Base-by-base conservation (phyloP, 1,140 invertebrate genomes). In the Nixonia krombeini region DNA sequence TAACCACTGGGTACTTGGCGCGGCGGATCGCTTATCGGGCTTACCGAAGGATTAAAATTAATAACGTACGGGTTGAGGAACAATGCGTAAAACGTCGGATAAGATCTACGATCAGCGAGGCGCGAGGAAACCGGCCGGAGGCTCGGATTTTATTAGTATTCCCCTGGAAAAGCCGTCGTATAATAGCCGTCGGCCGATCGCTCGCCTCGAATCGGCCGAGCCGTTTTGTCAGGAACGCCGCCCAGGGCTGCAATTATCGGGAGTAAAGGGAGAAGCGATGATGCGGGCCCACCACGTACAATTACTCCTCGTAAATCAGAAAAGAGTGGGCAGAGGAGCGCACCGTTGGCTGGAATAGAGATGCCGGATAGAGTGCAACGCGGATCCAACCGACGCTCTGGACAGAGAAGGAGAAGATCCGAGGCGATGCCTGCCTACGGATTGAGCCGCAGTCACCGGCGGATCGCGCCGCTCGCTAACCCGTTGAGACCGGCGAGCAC, bases 231-330 rank as follows among this genome's bases (percentile, higher is more conserved):
- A 44, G 23, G 16, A 44, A 15, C 25, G 23, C 37, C 41, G 28
- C 53, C 64, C 29, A 41, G 13, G 44, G 51, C 37, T 45, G 42
- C 59, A 72, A 70, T 72, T 74, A 72, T 64, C 35, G 37, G 42
- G 63, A 69, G 40, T 46, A 51, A 62, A 57, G 49, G 41, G 17
- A 38, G 50, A 70, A 57, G 53, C 52, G 58, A 66, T 64, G 59
- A 51, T 49, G 59, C 45, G 10, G 50, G 28, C 37, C 44, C 33
- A 53, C 59, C 63, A 55, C 57, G 58, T 71, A 64, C 70, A 75
- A 73, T 75, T 75, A 75, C 73, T 59, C 46, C 55, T 67, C 63
- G 53, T 73, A 75, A 75, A 75, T 75, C 67, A 73, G 51, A 46
- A 58, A 51, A 51, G 51, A 49, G 55, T 28, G 38, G 40, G 41